Evolutionary conservation across 1,140 invertebrate genomes (phyloP).

Genomic region (Thaumatotibia leucotreta): DNA sequence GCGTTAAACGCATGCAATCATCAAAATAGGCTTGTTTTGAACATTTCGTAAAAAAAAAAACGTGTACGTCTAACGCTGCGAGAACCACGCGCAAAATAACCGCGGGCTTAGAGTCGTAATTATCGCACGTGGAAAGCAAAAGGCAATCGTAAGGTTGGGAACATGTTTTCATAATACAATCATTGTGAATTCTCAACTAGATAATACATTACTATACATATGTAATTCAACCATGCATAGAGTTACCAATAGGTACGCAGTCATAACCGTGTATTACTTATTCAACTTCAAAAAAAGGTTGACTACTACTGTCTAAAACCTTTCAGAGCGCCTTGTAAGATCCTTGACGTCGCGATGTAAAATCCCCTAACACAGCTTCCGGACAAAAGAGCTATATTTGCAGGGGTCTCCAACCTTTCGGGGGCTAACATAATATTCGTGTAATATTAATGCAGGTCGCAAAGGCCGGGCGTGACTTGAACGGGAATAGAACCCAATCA

Average conservation of each 20-base stretch:
- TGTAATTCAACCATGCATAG: background rate
- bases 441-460: background rate
- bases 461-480: background rate
- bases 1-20: no score
- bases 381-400: background rate
- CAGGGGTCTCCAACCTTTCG: background rate
- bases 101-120: no score
- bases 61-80: no score
- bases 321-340: background rate
- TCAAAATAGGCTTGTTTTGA: no score
- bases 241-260: background rate
- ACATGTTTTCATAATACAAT: no score
- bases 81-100: no score
- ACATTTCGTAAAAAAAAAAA: no score
- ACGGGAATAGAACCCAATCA: background rate
- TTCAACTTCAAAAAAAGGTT: background rate
- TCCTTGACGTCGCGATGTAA: background rate
- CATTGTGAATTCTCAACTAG: no score
- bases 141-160: no score
- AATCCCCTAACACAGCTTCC: background rate
- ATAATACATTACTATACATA: no score
- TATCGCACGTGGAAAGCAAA: no score
- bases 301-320: background rate
- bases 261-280: background rate
- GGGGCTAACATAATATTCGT: background rate